phyloP scores from a whole-genome alignment of 2,888 invertebrate genomes.

The Exocentrus adspersus region DNA sequence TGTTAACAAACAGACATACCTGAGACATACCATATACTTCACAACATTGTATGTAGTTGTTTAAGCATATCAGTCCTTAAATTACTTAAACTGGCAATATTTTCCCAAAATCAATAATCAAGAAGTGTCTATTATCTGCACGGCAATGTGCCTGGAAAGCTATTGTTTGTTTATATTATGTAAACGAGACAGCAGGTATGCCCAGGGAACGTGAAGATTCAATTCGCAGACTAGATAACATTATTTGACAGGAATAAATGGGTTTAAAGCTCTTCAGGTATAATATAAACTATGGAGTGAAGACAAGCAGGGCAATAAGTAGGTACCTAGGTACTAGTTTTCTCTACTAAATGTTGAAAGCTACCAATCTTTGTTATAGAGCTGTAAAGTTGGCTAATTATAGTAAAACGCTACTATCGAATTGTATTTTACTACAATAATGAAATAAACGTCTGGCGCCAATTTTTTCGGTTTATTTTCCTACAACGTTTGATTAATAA shows the following conservation, averaged over 20 bases:
- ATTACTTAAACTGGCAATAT: not conserved
- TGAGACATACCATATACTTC: not conserved
- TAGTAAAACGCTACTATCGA: too few species aligned
- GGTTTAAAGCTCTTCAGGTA: not conserved
- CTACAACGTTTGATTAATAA: not conserved
- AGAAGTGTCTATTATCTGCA: not conserved
- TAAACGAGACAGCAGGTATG: not conserved
- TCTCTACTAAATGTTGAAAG: too few species aligned
- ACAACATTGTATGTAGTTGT: not conserved
- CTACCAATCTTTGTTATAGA: too few species aligned
- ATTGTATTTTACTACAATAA: too few species aligned
- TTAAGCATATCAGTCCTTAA: conserved; percentile 1
- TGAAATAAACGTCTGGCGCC: too few species aligned
- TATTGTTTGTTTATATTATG: not conserved
- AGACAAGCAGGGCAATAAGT: not conserved
- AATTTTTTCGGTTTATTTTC: not conserved
- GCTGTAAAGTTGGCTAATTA: too few species aligned
- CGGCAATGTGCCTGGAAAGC: not conserved
- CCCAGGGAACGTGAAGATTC: not conserved
- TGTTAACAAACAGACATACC: not conserved
- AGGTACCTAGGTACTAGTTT: too few species aligned
- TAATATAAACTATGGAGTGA: not conserved
- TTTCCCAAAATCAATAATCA: not conserved
- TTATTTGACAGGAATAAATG: not conserved
- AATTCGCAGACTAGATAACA: not conserved